A percentile compares a stretch with the other conserved stretches of the same genome.
These are phyloP conservation scores for Benitochromis conjunctus DNA, from an alignment of 2,113 vertebrate species.

Conservation along the genomic window DNA sequence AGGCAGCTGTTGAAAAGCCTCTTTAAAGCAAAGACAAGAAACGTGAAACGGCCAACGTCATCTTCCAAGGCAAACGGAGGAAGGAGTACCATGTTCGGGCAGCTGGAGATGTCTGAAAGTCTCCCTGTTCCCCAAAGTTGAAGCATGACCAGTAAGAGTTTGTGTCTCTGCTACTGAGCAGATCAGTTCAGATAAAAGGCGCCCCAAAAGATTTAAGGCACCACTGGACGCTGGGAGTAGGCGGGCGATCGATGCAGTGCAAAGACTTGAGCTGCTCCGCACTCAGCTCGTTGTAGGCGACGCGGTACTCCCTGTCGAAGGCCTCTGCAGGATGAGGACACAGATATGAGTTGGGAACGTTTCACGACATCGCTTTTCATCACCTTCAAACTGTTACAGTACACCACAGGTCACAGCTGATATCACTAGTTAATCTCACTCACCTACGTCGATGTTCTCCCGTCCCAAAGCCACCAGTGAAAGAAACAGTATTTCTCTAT, in stretches of 20 bases:
- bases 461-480: slow-evolving; percentile 91
- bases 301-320: slow-evolving; percentile 89
- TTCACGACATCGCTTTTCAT: neutral
- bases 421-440: slow-evolving; percentile 47
- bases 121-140: neutral
- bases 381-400: too few relatives aligned
- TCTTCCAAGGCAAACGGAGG: neutral
- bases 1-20: neutral
- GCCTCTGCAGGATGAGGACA: slow-evolving; percentile 76
- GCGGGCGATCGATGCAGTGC: slow-evolving; percentile 82
- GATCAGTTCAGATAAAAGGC: slow-evolving; percentile 79
- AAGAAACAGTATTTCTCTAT: slow-evolving; percentile 93
- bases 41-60: neutral
- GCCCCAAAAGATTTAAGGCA: slow-evolving; percentile 90
- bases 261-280: slow-evolving; percentile 81
- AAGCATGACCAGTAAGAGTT: neutral
- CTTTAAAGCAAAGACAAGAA: neutral
- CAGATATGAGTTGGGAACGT: neutral
- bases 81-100: slow-evolving; percentile 56
- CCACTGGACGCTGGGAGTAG: slow-evolving; percentile 79
- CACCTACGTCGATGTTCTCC: slow-evolving; percentile 96
- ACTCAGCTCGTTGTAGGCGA: slow-evolving; percentile 81
- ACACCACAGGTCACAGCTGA: neutral
- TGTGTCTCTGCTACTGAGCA: neutral
- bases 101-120: neutral